Percentiles rank a stretch among this genome's conserved stretches.
These are phyloP conservation scores for Drosophila formosana DNA, from an alignment of 2,888 invertebrate species.

Conservation along the genomic window DNA sequence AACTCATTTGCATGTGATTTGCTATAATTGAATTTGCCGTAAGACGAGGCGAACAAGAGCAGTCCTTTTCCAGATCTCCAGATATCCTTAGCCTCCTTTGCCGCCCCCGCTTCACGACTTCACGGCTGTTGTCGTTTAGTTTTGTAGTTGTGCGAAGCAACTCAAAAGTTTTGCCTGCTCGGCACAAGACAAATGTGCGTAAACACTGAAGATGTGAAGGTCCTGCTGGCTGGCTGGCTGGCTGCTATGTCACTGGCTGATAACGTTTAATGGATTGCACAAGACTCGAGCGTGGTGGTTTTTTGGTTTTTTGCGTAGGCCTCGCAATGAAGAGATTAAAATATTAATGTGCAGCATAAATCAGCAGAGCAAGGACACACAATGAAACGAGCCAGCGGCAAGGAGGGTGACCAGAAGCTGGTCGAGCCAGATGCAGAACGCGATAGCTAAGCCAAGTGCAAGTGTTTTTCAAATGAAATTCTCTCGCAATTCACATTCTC, in stretches of 20 bases:
- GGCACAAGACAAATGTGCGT: constrained; percentile 57
- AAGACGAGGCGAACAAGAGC: constrained; percentile 32
- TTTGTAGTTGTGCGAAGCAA: constrained; percentile 27
- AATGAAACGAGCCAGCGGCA: neutral
- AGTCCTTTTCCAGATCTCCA: constrained; percentile 14
- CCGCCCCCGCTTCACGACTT: neutral
- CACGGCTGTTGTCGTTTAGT: constrained; percentile 10
- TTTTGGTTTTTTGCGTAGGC: constrained; percentile 54
- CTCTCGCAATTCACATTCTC: neutral
- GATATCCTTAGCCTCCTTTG: neutral
- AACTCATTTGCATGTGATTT: constrained; percentile 76
- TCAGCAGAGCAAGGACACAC: constrained; percentile 44
- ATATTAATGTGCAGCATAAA: constrained; percentile 79
- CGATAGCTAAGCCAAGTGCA: constrained; percentile 7
- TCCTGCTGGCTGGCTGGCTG: constrained; percentile 27
- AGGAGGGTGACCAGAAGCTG: neutral
- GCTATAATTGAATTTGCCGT: constrained; percentile 69
- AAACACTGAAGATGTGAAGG: constrained; percentile 27
- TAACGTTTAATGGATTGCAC: constrained; percentile 76
- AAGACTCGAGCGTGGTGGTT: constrained; percentile 31
- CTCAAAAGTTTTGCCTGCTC: constrained; percentile 44
- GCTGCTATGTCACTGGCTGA: constrained; percentile 70
- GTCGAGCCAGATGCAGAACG: neutral
- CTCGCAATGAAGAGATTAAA: constrained; percentile 78
- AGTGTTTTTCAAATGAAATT: constrained; percentile 9